Percentiles rank a stretch among this genome's conserved stretches.
These are phyloP conservation scores for Sebastes glaucus DNA, from an alignment of 2,797 vertebrate species.

Conservation along the genomic window DNA sequence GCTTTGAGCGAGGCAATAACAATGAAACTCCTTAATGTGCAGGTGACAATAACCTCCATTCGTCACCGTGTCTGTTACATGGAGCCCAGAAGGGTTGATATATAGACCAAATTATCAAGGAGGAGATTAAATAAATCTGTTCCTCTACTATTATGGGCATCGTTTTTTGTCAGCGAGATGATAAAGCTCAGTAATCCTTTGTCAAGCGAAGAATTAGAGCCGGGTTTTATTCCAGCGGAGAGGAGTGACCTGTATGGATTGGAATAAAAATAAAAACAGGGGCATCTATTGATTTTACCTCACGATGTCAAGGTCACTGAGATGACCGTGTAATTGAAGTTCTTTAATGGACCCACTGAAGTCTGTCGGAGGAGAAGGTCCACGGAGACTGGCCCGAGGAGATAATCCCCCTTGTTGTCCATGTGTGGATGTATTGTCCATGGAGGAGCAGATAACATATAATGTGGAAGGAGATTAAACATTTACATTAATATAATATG, in stretches of 20 bases:
- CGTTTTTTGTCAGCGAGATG: conserved; percentile 49
- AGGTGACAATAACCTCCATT: conserved; percentile 42
- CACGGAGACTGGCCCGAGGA: conserved; percentile 16
- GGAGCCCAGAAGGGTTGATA: conserved; percentile 37
- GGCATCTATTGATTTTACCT: conserved; percentile 67
- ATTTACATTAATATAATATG: conserved; percentile 45
- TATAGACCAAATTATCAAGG: conserved; percentile 62
- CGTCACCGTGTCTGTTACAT: conserved; percentile 23
- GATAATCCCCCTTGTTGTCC: conserved; percentile 24
- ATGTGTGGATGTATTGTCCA: conserved; percentile 10
- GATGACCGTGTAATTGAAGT: conserved; percentile 69
- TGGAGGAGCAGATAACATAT: conserved; percentile 18
- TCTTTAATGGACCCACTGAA: conserved; percentile 61
- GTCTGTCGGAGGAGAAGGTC: conserved; percentile 44
- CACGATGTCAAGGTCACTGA: conserved; percentile 73
- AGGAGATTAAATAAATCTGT: conserved; percentile 61
- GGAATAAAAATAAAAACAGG: conserved; percentile 20
- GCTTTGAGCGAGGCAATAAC: conserved; percentile 46
- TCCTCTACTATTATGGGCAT: conserved; percentile 44
- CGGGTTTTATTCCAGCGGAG: conserved; percentile 6
- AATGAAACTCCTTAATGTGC: conserved; percentile 35
- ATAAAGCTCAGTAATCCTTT: conserved; percentile 55
- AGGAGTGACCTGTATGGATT: conserved; percentile 35
- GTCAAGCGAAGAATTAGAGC: conserved; percentile 48
- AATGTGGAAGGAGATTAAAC: conserved; percentile 38